Evolutionary conservation across 1,140 invertebrate species (phyloP).

Genomic region (Aphelinus atriplicis): DNA sequence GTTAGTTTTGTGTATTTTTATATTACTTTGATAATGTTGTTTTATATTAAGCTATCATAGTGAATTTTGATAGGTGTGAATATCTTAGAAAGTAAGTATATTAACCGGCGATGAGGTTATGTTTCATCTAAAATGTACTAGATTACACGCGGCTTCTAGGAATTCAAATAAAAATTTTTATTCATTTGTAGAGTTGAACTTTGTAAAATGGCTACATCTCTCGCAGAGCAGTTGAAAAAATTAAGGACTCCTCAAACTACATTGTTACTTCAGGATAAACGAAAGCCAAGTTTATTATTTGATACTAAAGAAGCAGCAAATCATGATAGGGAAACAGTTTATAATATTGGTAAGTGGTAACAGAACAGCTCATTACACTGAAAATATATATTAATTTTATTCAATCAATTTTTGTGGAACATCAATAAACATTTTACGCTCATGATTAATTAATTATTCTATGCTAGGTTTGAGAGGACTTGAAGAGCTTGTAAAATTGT

Average conservation of each 20-base stretch:
- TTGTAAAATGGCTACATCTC: constrained; percentile 73
- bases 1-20: no score
- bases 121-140: no score
- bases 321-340: constrained; percentile 84
- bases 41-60: no score
- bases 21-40: no score
- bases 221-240: constrained; percentile 84
- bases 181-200: not conserved
- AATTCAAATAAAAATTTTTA: not conserved
- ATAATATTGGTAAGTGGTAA: constrained; percentile 76
- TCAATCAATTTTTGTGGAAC: no score
- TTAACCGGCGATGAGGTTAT: no score
- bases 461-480: constrained; percentile 78
- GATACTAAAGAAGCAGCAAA: constrained; percentile 87
- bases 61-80: no score
- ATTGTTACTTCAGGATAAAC: constrained; percentile 75
- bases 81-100: no score
- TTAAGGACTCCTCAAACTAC: constrained; percentile 83
- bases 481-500: constrained; percentile 79
- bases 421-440: no score
- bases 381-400: constrained; percentile 7
- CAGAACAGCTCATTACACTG: not conserved
- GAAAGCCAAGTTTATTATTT: constrained; percentile 84
- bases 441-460: constrained; percentile 34
- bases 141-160: no score